phyloP scores from a whole-genome alignment of 2,888 invertebrate genomes.

The Cerastis rubricosa region DNA sequence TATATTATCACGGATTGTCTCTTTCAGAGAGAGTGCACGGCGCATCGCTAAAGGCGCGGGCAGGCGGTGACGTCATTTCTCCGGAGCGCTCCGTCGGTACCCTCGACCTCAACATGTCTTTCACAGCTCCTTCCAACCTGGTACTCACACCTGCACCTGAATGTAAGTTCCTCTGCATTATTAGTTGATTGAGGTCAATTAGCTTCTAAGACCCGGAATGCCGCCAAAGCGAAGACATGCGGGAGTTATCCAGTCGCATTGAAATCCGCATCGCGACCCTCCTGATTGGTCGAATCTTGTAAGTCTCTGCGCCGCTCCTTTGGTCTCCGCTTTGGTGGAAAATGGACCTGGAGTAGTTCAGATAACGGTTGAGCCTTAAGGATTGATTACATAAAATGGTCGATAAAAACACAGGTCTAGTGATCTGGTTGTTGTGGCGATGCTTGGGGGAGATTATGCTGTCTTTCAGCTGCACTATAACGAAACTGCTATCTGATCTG shows the following conservation, averaged over 20 bases:
- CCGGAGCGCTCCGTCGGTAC: constrained; percentile 84
- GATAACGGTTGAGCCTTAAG: background rate
- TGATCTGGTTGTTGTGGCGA: background rate
- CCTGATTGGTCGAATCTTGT: background rate
- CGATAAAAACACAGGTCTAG: background rate
- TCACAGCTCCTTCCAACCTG: constrained; percentile 85
- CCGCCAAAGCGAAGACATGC: background rate
- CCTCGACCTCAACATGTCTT: constrained; percentile 84
- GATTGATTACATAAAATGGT: background rate
- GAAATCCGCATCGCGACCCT: background rate
- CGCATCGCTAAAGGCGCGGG: constrained; percentile 80
- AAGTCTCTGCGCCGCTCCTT: background rate
- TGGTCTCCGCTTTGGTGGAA: background rate
- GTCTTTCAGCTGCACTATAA: background rate
- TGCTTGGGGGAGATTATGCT: background rate
- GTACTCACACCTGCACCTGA: constrained; percentile 88
- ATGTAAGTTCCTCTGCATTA: constrained; percentile 79
- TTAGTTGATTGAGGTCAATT: constrained; percentile 9
- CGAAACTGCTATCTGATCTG: background rate
- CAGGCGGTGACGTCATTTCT: constrained; percentile 86
- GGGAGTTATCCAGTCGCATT: background rate
- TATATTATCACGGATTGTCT: constrained; percentile 51
- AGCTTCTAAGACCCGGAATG: background rate
- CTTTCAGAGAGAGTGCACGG: constrained; percentile 84
- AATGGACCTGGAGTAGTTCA: background rate